Evolutionary conservation across 2,113 vertebrate genomes (phyloP).

Genomic region (Scytalopus superciliaris): DNA sequence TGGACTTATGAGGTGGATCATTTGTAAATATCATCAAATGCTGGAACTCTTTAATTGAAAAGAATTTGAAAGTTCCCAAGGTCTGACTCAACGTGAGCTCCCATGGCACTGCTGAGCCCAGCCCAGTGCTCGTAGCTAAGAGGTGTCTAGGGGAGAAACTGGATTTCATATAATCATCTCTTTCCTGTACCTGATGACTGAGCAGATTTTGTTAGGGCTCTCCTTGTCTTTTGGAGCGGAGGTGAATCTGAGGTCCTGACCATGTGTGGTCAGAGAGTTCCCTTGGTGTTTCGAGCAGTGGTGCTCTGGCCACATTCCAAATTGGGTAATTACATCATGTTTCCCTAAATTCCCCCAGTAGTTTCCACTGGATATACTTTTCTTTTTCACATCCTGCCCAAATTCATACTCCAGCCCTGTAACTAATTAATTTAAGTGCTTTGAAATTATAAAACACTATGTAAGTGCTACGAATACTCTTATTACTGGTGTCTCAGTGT

Average conservation of each 20-base stretch:
- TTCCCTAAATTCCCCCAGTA: conserved; percentile 23
- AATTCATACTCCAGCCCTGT: neutral
- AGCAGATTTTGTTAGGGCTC: neutral
- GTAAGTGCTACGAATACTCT: conserved; percentile 1
- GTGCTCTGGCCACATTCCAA: conserved; percentile 19
- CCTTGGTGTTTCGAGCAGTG: neutral
- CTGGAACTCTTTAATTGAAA: conserved; percentile 31
- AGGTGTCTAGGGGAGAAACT: neutral
- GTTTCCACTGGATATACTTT: conserved; percentile 18
- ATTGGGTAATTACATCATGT: neutral
- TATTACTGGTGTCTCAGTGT: neutral
- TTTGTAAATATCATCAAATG: conserved; percentile 51
- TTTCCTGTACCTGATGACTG: neutral
- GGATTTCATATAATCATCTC: neutral
- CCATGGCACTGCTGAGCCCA: neutral
- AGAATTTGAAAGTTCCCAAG: neutral
- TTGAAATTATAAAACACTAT: conserved; percentile 23
- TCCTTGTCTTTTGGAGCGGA: neutral
- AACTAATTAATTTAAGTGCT: conserved; percentile 52
- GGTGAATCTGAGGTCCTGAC: neutral
- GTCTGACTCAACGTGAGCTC: neutral
- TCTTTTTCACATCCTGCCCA: conserved; percentile 15
- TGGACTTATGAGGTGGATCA: conserved; percentile 6
- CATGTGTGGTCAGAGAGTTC: neutral
- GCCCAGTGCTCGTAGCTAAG: neutral